phyloP scores from a whole-genome alignment of 2,797 vertebrate genomes.

The Tarsius wallacei region DNA sequence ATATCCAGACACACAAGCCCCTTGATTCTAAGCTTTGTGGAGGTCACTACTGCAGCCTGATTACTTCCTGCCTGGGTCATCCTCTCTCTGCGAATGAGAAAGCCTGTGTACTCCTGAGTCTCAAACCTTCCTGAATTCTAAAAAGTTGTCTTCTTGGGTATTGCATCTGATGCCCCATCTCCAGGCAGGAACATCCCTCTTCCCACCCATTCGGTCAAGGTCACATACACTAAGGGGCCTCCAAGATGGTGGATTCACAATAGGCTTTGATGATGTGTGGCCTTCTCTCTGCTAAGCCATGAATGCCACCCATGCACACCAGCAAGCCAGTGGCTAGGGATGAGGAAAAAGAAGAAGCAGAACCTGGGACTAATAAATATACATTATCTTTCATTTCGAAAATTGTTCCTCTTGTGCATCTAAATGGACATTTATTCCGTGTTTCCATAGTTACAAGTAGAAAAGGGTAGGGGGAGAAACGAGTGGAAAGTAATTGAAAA shows the following conservation, averaged over 20 bases:
- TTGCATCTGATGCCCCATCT: background rate
- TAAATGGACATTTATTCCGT: conserved; percentile 71
- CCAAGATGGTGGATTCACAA: background rate
- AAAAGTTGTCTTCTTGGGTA: background rate
- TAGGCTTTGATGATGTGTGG: background rate
- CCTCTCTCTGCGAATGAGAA: background rate
- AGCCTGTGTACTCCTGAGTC: background rate
- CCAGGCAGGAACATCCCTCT: background rate
- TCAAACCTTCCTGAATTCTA: background rate
- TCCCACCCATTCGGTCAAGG: background rate
- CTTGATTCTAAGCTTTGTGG: background rate
- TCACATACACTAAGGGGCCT: background rate
- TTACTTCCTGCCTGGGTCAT: background rate
- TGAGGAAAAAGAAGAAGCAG: background rate
- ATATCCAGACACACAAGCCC: background rate
- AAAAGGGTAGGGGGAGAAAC: background rate
- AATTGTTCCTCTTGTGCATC: conserved; percentile 60
- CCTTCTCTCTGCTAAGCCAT: background rate
- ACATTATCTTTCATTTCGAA: conserved; percentile 66
- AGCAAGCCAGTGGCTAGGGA: background rate
- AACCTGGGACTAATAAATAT: background rate
- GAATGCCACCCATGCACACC: background rate
- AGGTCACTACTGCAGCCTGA: background rate
- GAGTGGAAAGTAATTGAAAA: conserved; percentile 74
- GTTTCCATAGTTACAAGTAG: conserved; percentile 80